Base-by-base conservation (phyloP, 2,888 invertebrate genomes). In the Patella caerulea region DNA sequence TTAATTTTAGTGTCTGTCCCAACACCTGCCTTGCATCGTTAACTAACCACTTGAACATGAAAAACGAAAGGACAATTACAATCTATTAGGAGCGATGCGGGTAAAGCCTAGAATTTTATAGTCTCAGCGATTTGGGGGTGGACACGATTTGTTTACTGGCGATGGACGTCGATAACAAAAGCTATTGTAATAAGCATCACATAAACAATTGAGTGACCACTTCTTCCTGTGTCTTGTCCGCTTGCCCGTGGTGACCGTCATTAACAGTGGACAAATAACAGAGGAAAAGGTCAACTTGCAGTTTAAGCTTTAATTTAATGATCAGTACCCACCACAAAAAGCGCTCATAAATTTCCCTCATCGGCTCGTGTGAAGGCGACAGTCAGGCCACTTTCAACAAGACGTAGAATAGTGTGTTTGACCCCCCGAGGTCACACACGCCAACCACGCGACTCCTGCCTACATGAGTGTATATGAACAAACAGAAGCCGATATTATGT, bases 351-450 rank as follows among this genome's bases (percentile, higher is more conserved):
- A 65, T 65, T 65, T 65, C 65, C 19, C 19, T 65, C 19, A 19
- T 65, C 65, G 65, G 65, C 65, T 19, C 65, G 65, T 65, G 65
- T 65, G 65, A 65, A 65, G 65, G 65, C 24, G 65, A 65, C 65
- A 65, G 65, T 19, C 65, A 24, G 65, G 65, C 24, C 19, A 24
- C 24, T 19, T 19, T 65, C 24, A 65, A 24, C 65, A 65, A 19
- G 65, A 24, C 65, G 65, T 24, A 24, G 65, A 19, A 65, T 24
- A 19, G 12, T 65, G 19, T 19, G 65, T 24, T 24, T 65, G 65
- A 65, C 65, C 65, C 65, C 45, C 65, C 19, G 65, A 24, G 65
- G 65, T 65, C 65, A 65, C 65, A 19, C 12, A 19, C 19, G 65
- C 19, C 65, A 24, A 24, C 19, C 65, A 65, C 65, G 65, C 65